These are phyloP conservation scores for Xenopus borealis DNA, from an alignment of 2,113 vertebrate species.

Conservation along the genomic window DNA sequence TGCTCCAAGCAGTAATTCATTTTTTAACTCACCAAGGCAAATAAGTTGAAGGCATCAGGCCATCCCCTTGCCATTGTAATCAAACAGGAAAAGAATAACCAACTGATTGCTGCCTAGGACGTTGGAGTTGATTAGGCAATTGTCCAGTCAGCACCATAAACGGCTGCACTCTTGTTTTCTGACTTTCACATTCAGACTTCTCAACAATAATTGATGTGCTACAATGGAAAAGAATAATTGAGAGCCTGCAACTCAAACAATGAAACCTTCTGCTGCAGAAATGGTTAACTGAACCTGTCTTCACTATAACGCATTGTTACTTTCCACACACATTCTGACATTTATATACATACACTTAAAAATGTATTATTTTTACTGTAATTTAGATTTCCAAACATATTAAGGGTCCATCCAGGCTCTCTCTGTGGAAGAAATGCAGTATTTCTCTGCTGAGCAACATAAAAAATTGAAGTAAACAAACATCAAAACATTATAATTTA, in stretches of 20 bases:
- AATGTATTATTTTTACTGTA: not conserved
- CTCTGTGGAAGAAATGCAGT: too few species aligned
- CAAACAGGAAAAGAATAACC: conserved; percentile 55
- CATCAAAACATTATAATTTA: too few species aligned
- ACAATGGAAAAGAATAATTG: not conserved
- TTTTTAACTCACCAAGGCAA: conserved; percentile 74
- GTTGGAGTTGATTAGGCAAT: conserved; percentile 29
- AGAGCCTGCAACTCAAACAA: not conserved
- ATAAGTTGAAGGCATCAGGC: conserved; percentile 65
- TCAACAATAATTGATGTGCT: not conserved
- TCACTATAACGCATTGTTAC: not conserved
- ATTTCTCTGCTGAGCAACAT: too few species aligned
- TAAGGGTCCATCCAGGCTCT: too few species aligned
- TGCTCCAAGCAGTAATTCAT: conserved; percentile 78
- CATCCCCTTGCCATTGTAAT: conserved; percentile 58
- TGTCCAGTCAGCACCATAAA: conserved; percentile 5
- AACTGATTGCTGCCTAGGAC: conserved; percentile 23
- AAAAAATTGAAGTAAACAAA: too few species aligned
- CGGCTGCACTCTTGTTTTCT: not conserved
- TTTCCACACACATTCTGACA: not conserved
- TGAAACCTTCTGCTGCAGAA: not conserved
- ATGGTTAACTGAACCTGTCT: not conserved
- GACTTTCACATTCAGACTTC: not conserved
- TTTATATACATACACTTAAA: not conserved
- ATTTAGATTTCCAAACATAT: too few species aligned